Percentiles rank a stretch among this genome's conserved stretches.
Evolutionary conservation across 2,888 invertebrate genomes (phyloP).

Genomic region (Nudaria mundana): DNA sequence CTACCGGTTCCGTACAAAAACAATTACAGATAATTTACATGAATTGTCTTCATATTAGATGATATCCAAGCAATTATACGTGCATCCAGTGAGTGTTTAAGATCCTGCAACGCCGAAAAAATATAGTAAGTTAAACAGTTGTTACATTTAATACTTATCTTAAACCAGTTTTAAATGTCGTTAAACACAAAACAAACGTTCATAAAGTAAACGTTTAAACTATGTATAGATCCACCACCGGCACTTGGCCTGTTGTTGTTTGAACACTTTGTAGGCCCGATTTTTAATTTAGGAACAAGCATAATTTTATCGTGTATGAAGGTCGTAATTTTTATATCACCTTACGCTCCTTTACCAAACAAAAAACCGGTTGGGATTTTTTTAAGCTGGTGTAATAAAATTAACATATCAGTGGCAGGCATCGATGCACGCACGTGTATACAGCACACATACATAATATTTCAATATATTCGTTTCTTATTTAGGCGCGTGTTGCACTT

Average conservation of each 20-base stretch:
- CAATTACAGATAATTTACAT: constrained; percentile 37
- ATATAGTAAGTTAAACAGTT: constrained; percentile 59
- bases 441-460: constrained; percentile 20
- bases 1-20: constrained; percentile 39
- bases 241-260: constrained; percentile 29
- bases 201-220: constrained; percentile 25
- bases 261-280: constrained; percentile 39
- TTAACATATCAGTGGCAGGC: constrained; percentile 69
- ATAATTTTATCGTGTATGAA: constrained; percentile 52
- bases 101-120: constrained; percentile 47
- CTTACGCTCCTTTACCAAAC: constrained; percentile 69
- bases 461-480: constrained; percentile 30
- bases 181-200: constrained; percentile 41
- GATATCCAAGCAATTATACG: constrained; percentile 38
- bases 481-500: constrained; percentile 37
- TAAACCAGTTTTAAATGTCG: constrained; percentile 38
- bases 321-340: constrained; percentile 70
- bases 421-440: constrained; percentile 59
- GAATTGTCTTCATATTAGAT: constrained; percentile 34
- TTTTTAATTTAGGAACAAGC: constrained; percentile 43
- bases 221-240: constrained; percentile 19
- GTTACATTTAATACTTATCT: constrained; percentile 31
- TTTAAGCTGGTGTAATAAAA: constrained; percentile 75
- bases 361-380: constrained; percentile 72
- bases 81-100: constrained; percentile 53